These are phyloP conservation scores for Phaedon cochleariae DNA, from an alignment of 2,888 invertebrate genomes.

Conservation along the genomic window DNA sequence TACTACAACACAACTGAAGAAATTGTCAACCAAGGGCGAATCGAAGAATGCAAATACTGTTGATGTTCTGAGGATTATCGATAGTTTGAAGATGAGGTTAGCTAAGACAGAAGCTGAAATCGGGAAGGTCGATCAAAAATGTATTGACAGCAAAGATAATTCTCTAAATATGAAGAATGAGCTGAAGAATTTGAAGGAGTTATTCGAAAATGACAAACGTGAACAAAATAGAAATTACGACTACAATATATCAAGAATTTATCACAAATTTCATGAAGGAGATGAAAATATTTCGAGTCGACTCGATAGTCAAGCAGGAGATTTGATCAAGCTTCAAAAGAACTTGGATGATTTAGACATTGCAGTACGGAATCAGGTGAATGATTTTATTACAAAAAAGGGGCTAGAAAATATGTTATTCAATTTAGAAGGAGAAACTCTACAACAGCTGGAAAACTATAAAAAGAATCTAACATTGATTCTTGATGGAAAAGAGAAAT, in stretches of 20 bases:
- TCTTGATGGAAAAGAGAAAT: neutral
- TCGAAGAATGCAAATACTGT: neutral
- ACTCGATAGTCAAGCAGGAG: neutral
- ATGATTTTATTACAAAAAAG: neutral
- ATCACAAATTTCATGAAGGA: neutral
- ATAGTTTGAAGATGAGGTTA: neutral
- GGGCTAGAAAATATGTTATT: neutral
- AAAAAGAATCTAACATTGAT: neutral
- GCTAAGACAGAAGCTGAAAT: neutral
- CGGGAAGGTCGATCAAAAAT: neutral
- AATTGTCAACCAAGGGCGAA: neutral
- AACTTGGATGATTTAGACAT: neutral
- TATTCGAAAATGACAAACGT: neutral
- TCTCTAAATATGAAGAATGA: neutral
- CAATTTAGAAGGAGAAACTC: neutral
- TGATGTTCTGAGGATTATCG: neutral
- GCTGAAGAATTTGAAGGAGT: neutral
- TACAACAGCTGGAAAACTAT: neutral
- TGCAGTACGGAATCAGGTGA: neutral
- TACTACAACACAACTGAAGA: conserved; percentile 3
- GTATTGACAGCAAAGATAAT: neutral
- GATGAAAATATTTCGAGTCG: neutral
- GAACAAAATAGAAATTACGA: neutral
- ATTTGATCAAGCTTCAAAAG: neutral
- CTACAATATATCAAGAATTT: neutral